Base-by-base conservation (phyloP, 2,113 vertebrate species). In the Hemicordylus capensis region DNA sequence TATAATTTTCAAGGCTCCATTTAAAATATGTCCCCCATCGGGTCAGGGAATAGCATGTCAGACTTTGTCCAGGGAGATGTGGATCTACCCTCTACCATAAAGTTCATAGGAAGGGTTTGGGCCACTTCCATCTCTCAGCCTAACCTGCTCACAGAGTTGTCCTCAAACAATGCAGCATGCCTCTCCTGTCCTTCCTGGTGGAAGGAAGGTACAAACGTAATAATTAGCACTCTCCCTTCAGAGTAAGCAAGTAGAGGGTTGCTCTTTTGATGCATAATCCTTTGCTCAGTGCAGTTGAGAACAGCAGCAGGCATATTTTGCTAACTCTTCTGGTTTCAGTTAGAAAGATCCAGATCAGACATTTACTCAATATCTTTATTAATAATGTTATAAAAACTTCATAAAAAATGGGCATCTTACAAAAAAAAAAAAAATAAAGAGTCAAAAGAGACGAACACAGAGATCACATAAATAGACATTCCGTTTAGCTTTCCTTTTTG, bases 321-420 rank as follows among this genome's bases (percentile, higher is more conserved):
- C 61, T 15, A 28, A 6, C 7, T 28, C n/a, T 12, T 2, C 31
- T 8, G 26, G 4, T 77, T 67, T 54, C 64, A 2, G 10, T 76
- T 39, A 37, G 6, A 69, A 70, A 78, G 42, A 85, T 69, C 48
- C 31, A 78, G 42, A 31, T 12, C 54, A 80, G 42, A 28, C 76
- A 63, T n/a, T 96, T 96, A 89, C 81, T 91, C 92, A 63, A 93
- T 91, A 88, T 91, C 94, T 91, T 88, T 84, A 93, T 95, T 81
- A 86, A 86, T 75, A 86, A 80, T 73, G 84, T 85, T 85, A 85
- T 69, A 88, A 89, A 90, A 88, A 93, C 94, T 95, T 94, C 91
- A 94, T 91, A 91, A 89, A 91, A 90, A 96, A 95, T 94, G 94
- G 95, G 96, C 93, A 75, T 92, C 95, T 95, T 96, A 96, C 94